These are phyloP conservation scores for Polypterus bichir DNA, from an alignment of 2,113 vertebrate species.

Conservation along the genomic window DNA sequence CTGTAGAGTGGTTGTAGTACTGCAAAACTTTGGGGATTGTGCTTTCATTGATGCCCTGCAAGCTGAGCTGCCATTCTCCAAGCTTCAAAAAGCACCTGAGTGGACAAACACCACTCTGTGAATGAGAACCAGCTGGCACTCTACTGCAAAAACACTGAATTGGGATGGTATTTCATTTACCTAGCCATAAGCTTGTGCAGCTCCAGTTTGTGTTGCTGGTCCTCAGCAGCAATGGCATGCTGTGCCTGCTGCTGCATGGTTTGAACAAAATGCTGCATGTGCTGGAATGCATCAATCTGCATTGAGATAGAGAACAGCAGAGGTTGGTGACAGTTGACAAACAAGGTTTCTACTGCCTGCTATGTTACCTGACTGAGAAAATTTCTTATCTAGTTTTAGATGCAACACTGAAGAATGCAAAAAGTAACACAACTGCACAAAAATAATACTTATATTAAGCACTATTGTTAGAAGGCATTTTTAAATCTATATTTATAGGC, in stretches of 20 bases:
- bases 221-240: constrained; percentile 77
- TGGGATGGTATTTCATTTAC: constrained; percentile 43
- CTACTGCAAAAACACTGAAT: neutral
- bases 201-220: constrained; percentile 89
- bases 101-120: constrained; percentile 13
- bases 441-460: too few relatives aligned
- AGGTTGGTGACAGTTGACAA: neutral
- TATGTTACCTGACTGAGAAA: neutral
- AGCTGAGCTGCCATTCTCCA: constrained; percentile 93
- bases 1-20: constrained; percentile 90
- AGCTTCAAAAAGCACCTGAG: constrained; percentile 89
- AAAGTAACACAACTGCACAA: too few relatives aligned
- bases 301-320: constrained; percentile 7
- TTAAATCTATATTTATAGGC: too few relatives aligned
- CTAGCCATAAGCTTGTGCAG: constrained; percentile 97
- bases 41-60: constrained; percentile 95
- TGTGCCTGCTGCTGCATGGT: constrained; percentile 91
- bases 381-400: too few relatives aligned
- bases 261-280: constrained; percentile 97
- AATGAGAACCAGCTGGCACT: constrained; percentile 4
- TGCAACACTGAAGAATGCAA: too few relatives aligned
- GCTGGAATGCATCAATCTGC: constrained; percentile 92
- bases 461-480: too few relatives aligned
- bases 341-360: neutral
- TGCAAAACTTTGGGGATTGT: constrained; percentile 94